phyloP scores from a whole-genome alignment of 2,113 vertebrate species.

The Embiotoca jacksoni region DNA sequence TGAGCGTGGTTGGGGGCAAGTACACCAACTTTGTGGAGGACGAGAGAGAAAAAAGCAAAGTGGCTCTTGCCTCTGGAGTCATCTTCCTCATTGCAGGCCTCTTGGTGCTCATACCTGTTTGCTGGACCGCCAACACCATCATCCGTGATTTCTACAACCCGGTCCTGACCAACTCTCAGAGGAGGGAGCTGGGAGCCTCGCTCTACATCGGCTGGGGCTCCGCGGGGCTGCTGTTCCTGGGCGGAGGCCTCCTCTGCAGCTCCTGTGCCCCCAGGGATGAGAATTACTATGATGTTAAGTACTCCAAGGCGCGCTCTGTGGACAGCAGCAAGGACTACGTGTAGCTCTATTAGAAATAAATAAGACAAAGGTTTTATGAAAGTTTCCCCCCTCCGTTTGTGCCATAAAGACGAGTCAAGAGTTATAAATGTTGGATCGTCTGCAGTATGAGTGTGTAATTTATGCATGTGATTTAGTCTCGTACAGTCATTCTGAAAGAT shows the following conservation, averaged over 20 bases:
- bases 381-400: not conserved
- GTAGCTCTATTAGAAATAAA: constrained; percentile 24
- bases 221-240: constrained; percentile 84
- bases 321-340: constrained; percentile 67
- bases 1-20: constrained; percentile 71
- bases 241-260: constrained; percentile 86
- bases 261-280: constrained; percentile 74
- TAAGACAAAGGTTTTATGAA: not conserved
- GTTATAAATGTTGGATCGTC: not conserved
- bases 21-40: constrained; percentile 82
- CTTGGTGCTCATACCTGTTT: constrained; percentile 86
- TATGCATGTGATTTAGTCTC: not conserved
- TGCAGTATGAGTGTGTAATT: not conserved
- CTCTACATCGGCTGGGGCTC: constrained; percentile 88
- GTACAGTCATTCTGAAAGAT: not conserved
- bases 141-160: constrained; percentile 91
- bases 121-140: constrained; percentile 87
- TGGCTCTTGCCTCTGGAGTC: constrained; percentile 72
- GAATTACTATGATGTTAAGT: constrained; percentile 68
- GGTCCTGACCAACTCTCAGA: constrained; percentile 80
- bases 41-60: constrained; percentile 66
- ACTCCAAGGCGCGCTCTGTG: constrained; percentile 68
- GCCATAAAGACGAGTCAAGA: not conserved
- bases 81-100: constrained; percentile 79
- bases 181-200: constrained; percentile 88